Conservation (phyloP, 2,888 invertebrate genomes). For the Tubulanus polymorphus region DNA sequence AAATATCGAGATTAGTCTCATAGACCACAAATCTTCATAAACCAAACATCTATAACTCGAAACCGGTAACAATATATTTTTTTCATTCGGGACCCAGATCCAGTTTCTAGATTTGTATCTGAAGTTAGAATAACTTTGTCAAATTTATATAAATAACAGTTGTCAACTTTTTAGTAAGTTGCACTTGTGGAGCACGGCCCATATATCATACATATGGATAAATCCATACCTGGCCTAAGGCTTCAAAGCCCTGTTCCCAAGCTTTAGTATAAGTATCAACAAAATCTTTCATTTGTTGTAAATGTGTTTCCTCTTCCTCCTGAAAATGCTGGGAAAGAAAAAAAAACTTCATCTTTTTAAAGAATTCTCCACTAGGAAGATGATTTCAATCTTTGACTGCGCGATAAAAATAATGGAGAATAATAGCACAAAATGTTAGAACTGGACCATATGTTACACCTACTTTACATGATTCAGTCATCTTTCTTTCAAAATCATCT, state of each 20-base stretch:
- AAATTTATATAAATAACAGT: too few species aligned
- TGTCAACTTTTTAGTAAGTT: too few species aligned
- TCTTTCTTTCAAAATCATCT: slow-evolving; percentile 92
- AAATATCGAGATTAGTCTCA: too few species aligned
- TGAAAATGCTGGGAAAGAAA: slow-evolving; percentile 65
- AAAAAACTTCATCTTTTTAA: not conserved
- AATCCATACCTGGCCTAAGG: slow-evolving; percentile 70
- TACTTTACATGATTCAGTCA: slow-evolving; percentile 68
- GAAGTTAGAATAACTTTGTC: slow-evolving; percentile 1
- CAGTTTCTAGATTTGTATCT: not conserved
- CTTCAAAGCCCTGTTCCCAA: slow-evolving; percentile 78
- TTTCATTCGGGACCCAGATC: not conserved
- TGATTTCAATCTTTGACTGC: not conserved
- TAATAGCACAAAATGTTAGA: not conserved
- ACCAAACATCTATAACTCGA: not conserved
- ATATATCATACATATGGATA: not conserved
- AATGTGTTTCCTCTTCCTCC: slow-evolving; percentile 87
- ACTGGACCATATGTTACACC: slow-evolving; percentile 22
- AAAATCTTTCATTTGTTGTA: slow-evolving; percentile 93
- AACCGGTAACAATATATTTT: not conserved
- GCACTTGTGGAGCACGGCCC: not conserved
- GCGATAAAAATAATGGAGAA: slow-evolving; percentile 22
- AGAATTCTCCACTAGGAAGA: not conserved
- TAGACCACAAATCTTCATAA: too few species aligned
- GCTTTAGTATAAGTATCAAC: slow-evolving; percentile 72